phyloP scores from a whole-genome alignment of 1,140 invertebrate species.

The Nebria ingens region DNA sequence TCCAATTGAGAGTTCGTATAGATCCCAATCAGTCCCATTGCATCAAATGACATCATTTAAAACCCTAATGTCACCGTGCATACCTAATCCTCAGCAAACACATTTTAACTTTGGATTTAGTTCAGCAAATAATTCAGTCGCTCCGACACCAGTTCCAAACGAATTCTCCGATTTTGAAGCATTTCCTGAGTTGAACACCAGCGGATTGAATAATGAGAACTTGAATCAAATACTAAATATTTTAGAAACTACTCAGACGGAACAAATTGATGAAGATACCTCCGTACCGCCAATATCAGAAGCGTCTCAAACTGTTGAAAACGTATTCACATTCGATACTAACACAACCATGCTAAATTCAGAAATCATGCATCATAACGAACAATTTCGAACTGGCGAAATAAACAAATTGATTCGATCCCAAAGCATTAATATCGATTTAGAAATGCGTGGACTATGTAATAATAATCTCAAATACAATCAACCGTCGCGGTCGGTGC shows the following conservation, averaged over 20 bases:
- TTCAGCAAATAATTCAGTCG: slow-evolving; percentile 52
- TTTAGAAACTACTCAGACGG: slow-evolving; percentile 26
- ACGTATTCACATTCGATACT: not conserved
- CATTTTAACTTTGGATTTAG: slow-evolving; percentile 35
- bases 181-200: slow-evolving; percentile 41
- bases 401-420: slow-evolving; percentile 22
- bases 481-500: slow-evolving; percentile 45
- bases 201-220: slow-evolving; percentile 38
- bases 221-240: slow-evolving; percentile 41
- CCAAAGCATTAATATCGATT: slow-evolving; percentile 25
- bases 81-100: slow-evolving; percentile 11
- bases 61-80: slow-evolving; percentile 30
- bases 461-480: slow-evolving; percentile 21
- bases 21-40: slow-evolving; percentile 67
- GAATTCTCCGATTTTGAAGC: slow-evolving; percentile 57
- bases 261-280: not conserved
- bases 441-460: slow-evolving; percentile 16
- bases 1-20: slow-evolving; percentile 32
- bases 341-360: not conserved
- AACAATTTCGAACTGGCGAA: too few relatives aligned
- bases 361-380: not conserved
- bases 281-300: slow-evolving; percentile 21
- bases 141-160: slow-evolving; percentile 56
- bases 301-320: slow-evolving; percentile 29
- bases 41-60: slow-evolving; percentile 45